Base-by-base conservation (phyloP, 2,888 invertebrate genomes). In the Polia nebulosa region DNA sequence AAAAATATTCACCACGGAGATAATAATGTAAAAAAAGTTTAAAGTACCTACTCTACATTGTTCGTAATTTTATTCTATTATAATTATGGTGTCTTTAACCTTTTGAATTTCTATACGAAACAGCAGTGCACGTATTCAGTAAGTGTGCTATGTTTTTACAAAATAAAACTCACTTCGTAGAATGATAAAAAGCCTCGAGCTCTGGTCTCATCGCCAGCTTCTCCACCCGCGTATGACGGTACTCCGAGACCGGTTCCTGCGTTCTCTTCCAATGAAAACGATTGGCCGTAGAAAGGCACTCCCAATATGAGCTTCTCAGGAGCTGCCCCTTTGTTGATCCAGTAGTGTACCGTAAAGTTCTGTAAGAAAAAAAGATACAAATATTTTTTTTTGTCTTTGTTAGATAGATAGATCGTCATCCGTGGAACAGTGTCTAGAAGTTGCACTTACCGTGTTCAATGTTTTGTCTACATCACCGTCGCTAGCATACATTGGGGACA, bases 301-400 rank as follows among this genome's bases (percentile, higher is more conserved):
- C 99, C 99, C 97, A 99, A 96, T 0, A 99, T 96, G 0, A 99
- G 89, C 89, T 99, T 99, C 64, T 96, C 96, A 1, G 97, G 96
- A 22, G 97, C 97, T 0, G 98, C 98, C 5, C 99, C 99, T 90
- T 97, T 96, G 72, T 96, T 95, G 27, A 98, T 96, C 99, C 99
- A 99, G 90, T 99, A 98, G 89, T 97, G 96, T 20, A 99, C 97
- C 0, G 99, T 97, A 90, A 97, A 98, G 91, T 99, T 99, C 98
- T 98, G 88, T 27, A 41, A n/a, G 53, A 6, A 17, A 70, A 13
- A 53, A 32, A 20, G 1, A 41, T 13, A n/a, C 11, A 51, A 13
- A 22, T 39, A 29, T 45, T 34, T 20, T 2, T 1, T 17, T 41
- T 4, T 15, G 5, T 17, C 13, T 45, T 45, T 44, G 0, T n/a